Percentiles rank a stretch among this genome's conserved stretches.
Conservation (phyloP, 2,797 vertebrate genomes). For the Tympanoctomys barrerae region DNA sequence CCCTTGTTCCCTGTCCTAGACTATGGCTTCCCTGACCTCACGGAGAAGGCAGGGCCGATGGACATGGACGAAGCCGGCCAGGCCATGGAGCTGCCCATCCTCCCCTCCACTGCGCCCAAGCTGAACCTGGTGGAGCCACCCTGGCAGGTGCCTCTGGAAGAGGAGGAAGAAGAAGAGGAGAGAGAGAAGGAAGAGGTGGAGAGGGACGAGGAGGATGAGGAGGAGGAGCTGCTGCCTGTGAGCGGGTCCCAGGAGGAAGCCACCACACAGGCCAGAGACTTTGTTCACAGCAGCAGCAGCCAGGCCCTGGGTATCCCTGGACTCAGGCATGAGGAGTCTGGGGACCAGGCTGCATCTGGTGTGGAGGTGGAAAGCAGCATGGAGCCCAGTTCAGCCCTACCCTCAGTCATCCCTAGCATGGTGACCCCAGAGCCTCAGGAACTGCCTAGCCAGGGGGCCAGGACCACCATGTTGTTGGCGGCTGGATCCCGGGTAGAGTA, state of each 20-base stretch:
- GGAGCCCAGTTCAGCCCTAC: conserved; percentile 80
- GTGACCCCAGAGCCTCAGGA: conserved; percentile 45
- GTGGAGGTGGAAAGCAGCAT: conserved; percentile 86
- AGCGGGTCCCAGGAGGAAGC: conserved; percentile 83
- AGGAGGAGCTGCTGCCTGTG: conserved; percentile 87
- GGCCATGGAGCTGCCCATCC: conserved; percentile 75
- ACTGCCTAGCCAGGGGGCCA: conserved; percentile 39
- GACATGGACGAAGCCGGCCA: conserved; percentile 81
- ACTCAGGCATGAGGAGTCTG: conserved; percentile 83
- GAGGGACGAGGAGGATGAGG: conserved; percentile 78
- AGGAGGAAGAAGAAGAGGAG: conserved; percentile 79
- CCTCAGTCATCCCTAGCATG: conserved; percentile 72
- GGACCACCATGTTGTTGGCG: conserved; percentile 51
- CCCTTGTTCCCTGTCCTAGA: conserved; percentile 83
- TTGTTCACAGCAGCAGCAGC: conserved; percentile 68
- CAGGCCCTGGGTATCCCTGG: conserved; percentile 56
- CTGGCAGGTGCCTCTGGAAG: conserved; percentile 73
- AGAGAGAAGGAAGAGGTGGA: background rate
- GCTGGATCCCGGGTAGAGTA: conserved; percentile 22
- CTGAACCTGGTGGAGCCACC: conserved; percentile 84
- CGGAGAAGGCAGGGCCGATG: conserved; percentile 81
- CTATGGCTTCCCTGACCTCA: conserved; percentile 87
- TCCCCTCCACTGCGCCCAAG: conserved; percentile 74
- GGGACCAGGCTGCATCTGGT: conserved; percentile 78
- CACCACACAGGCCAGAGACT: conserved; percentile 66